Base-by-base conservation (phyloP, 2,888 invertebrate species). In the Uropetala carovei region DNA sequence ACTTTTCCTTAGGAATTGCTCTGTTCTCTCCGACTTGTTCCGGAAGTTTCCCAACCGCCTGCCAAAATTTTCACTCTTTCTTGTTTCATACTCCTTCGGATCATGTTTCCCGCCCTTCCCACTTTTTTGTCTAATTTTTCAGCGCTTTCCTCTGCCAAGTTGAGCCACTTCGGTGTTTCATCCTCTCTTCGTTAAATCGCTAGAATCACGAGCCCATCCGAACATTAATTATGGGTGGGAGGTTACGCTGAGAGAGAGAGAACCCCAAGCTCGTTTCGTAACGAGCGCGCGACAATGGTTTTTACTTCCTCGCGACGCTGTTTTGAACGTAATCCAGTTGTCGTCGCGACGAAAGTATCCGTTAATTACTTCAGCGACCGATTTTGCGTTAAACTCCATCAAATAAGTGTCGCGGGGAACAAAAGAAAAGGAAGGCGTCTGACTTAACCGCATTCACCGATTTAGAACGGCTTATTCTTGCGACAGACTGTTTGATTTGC, bases 31-130 rank as follows among this genome's bases (percentile, higher is more conserved):
- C 75, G 22, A 75, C 75, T 75, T 22, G 75, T 18, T 75, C 75
- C 75, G 75, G 75, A 75, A 75, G 75, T 75, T 75, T 75, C 75
- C 75, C 75, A 75, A 75, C 22, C 75, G 22, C 22, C 75, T 75
- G 75, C 75, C 75, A 75, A 75, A 75, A 75, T 27, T 75, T 75
- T 13, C 27, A 27, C 27, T 27, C 13, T 27, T 75, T 27, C 75
- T 75, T 27, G 75, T 75, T 22, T 75, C 0, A 75, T n/a, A 0
- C 27, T 22, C 75, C 75, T n/a, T 22, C 68, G n/a, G n/a, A n/a
- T 27, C 75, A 27, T 11, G 22, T 75, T 75, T 27, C 75, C 27
- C 27, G 13, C 75, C 22, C 27, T 22, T 75, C 27, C 27, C 75
- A 75, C 27, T 27, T 75, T 27, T 27, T 75, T 75, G 27, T 9